Evolutionary conservation across 2,888 invertebrate genomes (phyloP), one percentile per base, ranked within the genome.

Genomic region (Galeruca laticollis): DNA sequence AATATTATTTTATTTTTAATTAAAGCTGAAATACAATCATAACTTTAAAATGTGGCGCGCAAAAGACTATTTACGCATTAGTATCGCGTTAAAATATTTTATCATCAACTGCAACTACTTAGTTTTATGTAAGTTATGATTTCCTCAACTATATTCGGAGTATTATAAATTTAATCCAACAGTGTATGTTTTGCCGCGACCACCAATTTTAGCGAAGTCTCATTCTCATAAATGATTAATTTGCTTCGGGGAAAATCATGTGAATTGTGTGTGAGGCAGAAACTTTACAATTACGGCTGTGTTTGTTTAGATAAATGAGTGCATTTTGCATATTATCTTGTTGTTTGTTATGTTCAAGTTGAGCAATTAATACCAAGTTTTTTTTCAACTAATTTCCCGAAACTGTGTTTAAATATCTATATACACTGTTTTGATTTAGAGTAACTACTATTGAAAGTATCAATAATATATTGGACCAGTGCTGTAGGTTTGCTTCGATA

Each of bases 91-190:
- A n/a, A 31, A 31, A 15, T 49, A 18, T 15, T 49, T 49, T 49
- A 49, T 51, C 51, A 10, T 11, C n/a, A 18, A 54, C 54, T 31
- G 15, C 9, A 26, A 31, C 54, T 31, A 26, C 54, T 54, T 47
- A 18, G 31, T 54, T 31, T 54, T 31, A 31, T 54, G 13, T 2
- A 31, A 54, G 54, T 54, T 54, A 31, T 31, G 31, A 54, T 54
- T 54, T 31, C 13, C 31, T 26, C 54, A 26, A 40, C 15, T 60
- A 60, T 18, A 60, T 60, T 26, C 47, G 47, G n/a, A 60, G 59
- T 51, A 49, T 66, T 66, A 66, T 66, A 66, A 66, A 66, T 66
- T 66, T 66, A 66, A 66, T 66, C 59, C 59, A 66, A 66, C 59
- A 59, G 40, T 63, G 43, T 59, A 66, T 66, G 66, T 66, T 66